phyloP scores from a whole-genome alignment of 1,140 invertebrate genomes.

The Eueides isabella region DNA sequence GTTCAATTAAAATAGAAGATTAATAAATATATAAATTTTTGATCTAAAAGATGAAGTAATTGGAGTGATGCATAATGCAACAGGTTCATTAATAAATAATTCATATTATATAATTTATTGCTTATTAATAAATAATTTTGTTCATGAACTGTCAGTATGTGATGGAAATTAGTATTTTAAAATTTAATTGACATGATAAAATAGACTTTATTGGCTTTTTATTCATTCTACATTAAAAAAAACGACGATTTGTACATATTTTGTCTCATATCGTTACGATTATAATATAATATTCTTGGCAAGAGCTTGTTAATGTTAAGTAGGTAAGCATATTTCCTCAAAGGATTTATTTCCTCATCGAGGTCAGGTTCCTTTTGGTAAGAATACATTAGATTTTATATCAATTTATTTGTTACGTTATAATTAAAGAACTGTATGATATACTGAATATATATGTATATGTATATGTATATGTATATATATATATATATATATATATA shows the following conservation, averaged over 20 bases:
- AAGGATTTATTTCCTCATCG: background rate
- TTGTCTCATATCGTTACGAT: background rate
- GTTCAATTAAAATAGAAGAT: conserved; percentile 7
- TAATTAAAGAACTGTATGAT: too few species aligned
- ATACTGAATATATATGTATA: too few species aligned
- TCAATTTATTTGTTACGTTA: too few species aligned
- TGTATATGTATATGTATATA: too few species aligned
- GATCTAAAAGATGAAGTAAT: conserved; percentile 20
- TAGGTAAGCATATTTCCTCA: background rate
- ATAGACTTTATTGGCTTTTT: background rate
- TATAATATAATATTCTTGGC: conserved; percentile 6
- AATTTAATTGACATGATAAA: background rate
- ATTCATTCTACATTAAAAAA: background rate
- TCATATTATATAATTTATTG: background rate
- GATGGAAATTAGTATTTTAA: background rate
- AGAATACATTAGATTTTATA: background rate
- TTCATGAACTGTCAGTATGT: conserved; percentile 2
- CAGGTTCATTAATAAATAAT: background rate
- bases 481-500: too few species aligned
- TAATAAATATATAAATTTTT: background rate
- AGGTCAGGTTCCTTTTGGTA: background rate
- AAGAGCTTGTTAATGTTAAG: background rate
- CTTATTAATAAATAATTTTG: conserved; percentile 3
- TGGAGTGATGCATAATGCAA: conserved; percentile 5
- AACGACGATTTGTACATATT: background rate